A percentile compares a stretch with the other conserved stretches of the same genome.
phyloP scores from a whole-genome alignment of 1,140 invertebrate species.

The Adoxophyes honmai region DNA sequence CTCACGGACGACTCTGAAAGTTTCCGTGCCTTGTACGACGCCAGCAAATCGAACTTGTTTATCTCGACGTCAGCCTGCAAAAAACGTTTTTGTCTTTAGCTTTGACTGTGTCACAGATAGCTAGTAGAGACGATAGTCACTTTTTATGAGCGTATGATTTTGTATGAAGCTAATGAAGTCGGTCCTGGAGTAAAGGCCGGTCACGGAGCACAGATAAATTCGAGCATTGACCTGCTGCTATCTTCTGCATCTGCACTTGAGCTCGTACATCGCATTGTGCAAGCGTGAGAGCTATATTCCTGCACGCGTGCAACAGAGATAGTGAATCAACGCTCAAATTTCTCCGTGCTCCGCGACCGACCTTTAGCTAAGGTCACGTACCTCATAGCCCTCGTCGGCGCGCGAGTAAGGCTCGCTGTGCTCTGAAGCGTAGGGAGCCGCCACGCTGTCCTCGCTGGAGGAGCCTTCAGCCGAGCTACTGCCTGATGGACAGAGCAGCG shows the following conservation, averaged over 20 bases:
- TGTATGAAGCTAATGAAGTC: not conserved
- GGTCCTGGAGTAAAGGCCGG: slow-evolving; percentile 18
- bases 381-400: slow-evolving; percentile 81
- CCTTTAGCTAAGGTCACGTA: no score
- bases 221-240: no score
- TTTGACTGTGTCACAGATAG: not conserved
- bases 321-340: no score
- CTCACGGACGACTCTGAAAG: slow-evolving; percentile 36
- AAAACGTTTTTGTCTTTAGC: slow-evolving; percentile 2
- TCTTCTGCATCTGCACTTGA: no score
- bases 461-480: slow-evolving; percentile 62
- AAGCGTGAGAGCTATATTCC: no score
- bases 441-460: slow-evolving; percentile 77
- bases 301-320: no score
- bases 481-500: slow-evolving; percentile 47
- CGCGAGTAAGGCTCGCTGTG: slow-evolving; percentile 63
- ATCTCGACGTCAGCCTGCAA: slow-evolving; percentile 65
- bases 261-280: no score
- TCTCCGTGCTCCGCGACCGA: no score
- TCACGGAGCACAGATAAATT: no score
- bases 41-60: slow-evolving; percentile 42
- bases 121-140: no score
- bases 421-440: slow-evolving; percentile 63
- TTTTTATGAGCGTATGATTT: no score
- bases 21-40: slow-evolving; percentile 35